Evolutionary conservation across 2,113 vertebrate genomes (phyloP).

Genomic region (Sander vitreus): DNA sequence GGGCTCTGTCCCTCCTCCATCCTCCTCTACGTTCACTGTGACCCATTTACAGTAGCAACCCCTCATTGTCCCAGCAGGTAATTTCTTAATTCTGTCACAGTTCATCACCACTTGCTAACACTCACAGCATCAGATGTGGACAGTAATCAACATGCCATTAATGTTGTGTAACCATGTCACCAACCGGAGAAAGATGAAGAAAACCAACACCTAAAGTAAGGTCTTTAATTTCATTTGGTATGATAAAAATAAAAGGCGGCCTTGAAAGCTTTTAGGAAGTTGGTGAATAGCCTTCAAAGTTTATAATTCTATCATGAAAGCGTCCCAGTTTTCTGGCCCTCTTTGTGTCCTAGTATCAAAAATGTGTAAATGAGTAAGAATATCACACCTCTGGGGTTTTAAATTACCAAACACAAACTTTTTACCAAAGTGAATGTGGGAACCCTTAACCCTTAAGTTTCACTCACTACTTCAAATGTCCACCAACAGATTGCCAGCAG

Average conservation of each 20-base stretch:
- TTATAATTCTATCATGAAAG: neutral
- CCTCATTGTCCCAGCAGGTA: constrained; percentile 44
- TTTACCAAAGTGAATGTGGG: neutral
- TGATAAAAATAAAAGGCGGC: neutral
- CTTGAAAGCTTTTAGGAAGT: neutral
- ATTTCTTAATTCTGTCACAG: constrained; percentile 68
- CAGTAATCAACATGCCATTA: constrained; percentile 37
- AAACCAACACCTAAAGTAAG: neutral
- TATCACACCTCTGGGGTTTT: neutral
- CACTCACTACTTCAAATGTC: neutral
- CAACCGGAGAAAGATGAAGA: neutral
- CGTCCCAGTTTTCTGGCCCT: neutral
- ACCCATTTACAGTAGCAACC: constrained; percentile 42
- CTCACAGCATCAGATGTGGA: constrained; percentile 35
- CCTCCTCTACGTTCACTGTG: constrained; percentile 23
- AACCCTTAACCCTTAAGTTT: neutral
- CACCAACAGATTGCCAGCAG: neutral
- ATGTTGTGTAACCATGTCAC: constrained; percentile 1
- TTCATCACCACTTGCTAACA: constrained; percentile 30
- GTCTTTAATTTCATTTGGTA: neutral
- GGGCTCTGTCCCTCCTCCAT: constrained; percentile 27
- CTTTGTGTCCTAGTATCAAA: neutral
- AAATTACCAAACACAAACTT: neutral
- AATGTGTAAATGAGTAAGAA: neutral
- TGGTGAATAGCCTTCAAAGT: no score